Evolutionary conservation across 2,888 invertebrate genomes (phyloP).

Genomic region (Gastracanthus pulcherrimus): DNA sequence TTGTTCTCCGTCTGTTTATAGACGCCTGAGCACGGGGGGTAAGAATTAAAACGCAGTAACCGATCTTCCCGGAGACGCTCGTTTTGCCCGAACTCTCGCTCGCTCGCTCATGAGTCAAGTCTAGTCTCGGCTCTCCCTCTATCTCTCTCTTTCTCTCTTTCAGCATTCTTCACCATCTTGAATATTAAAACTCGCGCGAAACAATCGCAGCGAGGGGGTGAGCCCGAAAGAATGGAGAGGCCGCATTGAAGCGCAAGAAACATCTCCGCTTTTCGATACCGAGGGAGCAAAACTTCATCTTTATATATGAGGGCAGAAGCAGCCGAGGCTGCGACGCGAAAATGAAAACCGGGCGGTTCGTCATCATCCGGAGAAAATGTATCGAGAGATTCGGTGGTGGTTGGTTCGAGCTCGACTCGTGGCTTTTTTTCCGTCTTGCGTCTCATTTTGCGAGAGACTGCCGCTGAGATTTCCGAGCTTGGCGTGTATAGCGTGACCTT

Average conservation of each 20-base stretch:
- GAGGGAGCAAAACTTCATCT: conserved; percentile 24
- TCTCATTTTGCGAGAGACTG: neutral
- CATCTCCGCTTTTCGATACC: neutral
- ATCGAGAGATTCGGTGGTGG: conserved; percentile 17
- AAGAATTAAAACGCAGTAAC: conserved; percentile 28
- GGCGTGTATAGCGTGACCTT: conserved; percentile 13
- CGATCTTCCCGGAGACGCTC: conserved; percentile 2
- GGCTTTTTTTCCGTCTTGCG: neutral
- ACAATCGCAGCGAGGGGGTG: conserved; percentile 10
- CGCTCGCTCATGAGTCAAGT: neutral
- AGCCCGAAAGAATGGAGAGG: neutral
- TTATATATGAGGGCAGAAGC: conserved; percentile 28
- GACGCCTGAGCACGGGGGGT: neutral
- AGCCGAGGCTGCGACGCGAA: neutral
- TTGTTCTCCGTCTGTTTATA: neutral
- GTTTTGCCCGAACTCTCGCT: neutral
- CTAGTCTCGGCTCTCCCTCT: neutral
- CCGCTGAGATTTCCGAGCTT: neutral
- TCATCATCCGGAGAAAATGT: conserved; percentile 32
- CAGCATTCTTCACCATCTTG: conserved; percentile 31
- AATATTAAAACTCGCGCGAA: conserved; percentile 42
- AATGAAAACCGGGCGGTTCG: conserved; percentile 16
- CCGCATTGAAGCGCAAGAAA: neutral
- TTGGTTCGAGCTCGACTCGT: too few species aligned
- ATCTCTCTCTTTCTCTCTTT: too few species aligned